A percentile compares a stretch with the other conserved stretches of the same genome.
Conservation (phyloP, 2,113 vertebrate genomes). For the Nansenia antarctica region DNA sequence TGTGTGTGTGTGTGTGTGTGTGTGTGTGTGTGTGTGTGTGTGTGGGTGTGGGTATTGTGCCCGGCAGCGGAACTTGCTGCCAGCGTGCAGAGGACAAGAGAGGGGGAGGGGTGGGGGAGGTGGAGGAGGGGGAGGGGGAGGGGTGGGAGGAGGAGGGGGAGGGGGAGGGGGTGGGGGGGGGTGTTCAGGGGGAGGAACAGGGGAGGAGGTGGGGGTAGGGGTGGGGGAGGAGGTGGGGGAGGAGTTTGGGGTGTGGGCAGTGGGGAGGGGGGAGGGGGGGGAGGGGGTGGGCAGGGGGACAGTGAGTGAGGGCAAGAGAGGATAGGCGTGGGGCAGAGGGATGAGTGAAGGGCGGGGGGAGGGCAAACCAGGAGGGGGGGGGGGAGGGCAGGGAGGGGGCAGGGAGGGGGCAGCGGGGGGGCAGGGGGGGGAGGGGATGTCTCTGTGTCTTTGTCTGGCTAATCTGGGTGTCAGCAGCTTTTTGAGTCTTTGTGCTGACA, state of each 20-base stretch:
- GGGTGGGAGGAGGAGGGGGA: background rate
- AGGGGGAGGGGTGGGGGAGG: background rate
- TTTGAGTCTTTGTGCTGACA: constrained; percentile 96
- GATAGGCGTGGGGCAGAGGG: too few species aligned
- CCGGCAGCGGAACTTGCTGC: background rate
- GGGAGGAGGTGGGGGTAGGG: background rate
- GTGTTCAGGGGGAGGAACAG: background rate
- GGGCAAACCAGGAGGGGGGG: background rate
- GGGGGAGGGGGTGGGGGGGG: constrained; percentile 31
- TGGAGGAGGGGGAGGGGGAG: background rate
- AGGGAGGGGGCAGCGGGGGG: background rate
- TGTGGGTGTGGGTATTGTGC: background rate
- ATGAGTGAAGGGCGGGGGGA: constrained; percentile 7
- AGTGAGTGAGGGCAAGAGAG: background rate
- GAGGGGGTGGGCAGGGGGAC: constrained; percentile 24
- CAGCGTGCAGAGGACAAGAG: background rate
- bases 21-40: constrained; percentile 4
- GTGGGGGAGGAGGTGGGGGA: background rate
- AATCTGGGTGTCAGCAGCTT: constrained; percentile 95
- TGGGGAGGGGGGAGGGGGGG: constrained; percentile 36
- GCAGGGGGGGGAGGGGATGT: constrained; percentile 17
- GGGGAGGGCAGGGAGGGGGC: too few species aligned
- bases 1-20: too few species aligned
- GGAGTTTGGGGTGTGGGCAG: background rate
- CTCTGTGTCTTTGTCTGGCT: constrained; percentile 62